Evolutionary conservation across 2,888 invertebrate species (phyloP).

Genomic region (Melanotus villosus): DNA sequence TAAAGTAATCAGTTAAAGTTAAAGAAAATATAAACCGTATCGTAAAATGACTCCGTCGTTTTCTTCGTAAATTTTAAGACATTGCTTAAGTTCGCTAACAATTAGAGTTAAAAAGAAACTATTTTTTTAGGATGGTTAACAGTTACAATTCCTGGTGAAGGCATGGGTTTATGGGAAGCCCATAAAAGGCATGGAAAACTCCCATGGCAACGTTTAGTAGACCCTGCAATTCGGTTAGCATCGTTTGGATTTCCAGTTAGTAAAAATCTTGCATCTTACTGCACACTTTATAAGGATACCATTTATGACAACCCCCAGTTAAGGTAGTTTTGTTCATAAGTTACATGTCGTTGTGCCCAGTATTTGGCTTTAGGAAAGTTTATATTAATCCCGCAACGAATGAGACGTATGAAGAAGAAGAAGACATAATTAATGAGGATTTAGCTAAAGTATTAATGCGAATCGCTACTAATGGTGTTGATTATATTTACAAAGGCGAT

Average conservation of each 20-base stretch:
- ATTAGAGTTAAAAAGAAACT: too few species aligned
- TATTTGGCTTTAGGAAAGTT: neutral
- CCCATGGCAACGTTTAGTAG: slow-evolving; percentile 1
- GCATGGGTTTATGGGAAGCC: slow-evolving; percentile 7
- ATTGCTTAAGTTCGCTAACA: too few species aligned
- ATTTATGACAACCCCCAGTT: slow-evolving; percentile 57
- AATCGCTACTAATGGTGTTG: neutral
- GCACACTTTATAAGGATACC: slow-evolving; percentile 47
- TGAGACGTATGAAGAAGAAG: neutral
- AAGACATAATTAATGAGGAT: neutral
- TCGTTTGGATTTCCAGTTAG: neutral
- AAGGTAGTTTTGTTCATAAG: neutral
- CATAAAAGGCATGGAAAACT: slow-evolving; percentile 10
- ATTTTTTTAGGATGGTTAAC: slow-evolving; percentile 6
- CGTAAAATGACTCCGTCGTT: too few species aligned
- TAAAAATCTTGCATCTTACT: neutral
- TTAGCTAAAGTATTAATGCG: neutral
- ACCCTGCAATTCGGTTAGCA: slow-evolving; percentile 11
- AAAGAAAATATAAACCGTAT: too few species aligned
- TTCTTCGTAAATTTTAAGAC: too few species aligned
- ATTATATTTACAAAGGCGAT: neutral
- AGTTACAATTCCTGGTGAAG: slow-evolving; percentile 8
- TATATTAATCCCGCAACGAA: neutral
- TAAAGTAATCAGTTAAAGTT: too few species aligned
- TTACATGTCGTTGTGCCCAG: neutral